Percentiles rank a stretch among this genome's conserved stretches.
Evolutionary conservation across 2,113 vertebrate species (phyloP).

Genomic region (Zootoca vivipara): DNA sequence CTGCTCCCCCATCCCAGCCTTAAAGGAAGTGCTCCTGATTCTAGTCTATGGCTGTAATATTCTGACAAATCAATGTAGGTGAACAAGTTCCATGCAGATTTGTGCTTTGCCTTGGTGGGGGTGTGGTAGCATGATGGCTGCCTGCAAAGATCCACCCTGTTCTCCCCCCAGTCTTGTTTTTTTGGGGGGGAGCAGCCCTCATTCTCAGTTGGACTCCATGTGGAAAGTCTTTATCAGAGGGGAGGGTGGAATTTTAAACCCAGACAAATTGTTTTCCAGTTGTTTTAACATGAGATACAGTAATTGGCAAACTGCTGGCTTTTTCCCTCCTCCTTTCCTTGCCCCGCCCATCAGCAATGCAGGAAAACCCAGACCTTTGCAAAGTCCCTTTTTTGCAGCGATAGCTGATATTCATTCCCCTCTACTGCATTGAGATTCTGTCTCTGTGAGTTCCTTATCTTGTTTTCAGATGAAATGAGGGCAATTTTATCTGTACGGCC

Average conservation of each 20-base stretch:
- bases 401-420: slow-evolving; percentile 54
- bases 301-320: neutral
- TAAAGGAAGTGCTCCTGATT: neutral
- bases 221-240: neutral
- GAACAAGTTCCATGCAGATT: neutral
- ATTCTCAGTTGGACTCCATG: neutral
- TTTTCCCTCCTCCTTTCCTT: neutral
- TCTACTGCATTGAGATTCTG: slow-evolving; percentile 65
- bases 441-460: slow-evolving; percentile 58
- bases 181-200: too few relatives aligned
- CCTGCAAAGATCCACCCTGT: neutral
- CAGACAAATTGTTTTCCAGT: neutral
- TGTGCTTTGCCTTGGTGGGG: neutral
- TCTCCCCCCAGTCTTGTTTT: neutral
- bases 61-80: neutral
- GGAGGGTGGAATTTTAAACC: neutral
- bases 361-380: slow-evolving; percentile 18
- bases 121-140: neutral
- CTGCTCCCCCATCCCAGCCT: neutral
- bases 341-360: neutral
- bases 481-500: slow-evolving; percentile 69
- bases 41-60: too few relatives aligned
- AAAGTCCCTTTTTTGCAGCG: slow-evolving; percentile 47
- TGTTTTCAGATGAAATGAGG: slow-evolving; percentile 71
- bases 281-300: neutral